Conservation (phyloP, 2,113 vertebrate genomes). For the Leucoraja erinaceus region DNA sequence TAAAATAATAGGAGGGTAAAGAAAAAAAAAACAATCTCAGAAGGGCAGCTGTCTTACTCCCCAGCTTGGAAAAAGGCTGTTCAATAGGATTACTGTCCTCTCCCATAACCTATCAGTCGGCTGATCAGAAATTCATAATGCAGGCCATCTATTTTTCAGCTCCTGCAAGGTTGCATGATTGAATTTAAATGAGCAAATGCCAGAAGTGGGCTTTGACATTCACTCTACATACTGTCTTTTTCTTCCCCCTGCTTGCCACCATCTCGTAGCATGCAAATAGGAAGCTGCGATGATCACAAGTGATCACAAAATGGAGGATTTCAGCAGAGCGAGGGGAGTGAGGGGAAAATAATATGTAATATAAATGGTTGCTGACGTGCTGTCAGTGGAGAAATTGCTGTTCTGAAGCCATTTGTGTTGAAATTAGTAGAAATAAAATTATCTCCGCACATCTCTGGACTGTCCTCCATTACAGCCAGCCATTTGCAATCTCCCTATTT, state of each 20-base stretch:
- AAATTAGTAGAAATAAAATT: constrained; percentile 36
- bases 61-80: constrained; percentile 58
- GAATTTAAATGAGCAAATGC: constrained; percentile 82
- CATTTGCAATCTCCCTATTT: constrained; percentile 34
- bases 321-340: constrained; percentile 42
- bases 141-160: constrained; percentile 63
- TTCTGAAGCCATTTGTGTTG: constrained; percentile 11
- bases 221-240: constrained; percentile 51
- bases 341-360: constrained; percentile 46
- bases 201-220: constrained; percentile 59
- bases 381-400: constrained; percentile 42
- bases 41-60: constrained; percentile 61
- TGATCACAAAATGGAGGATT: constrained; percentile 55
- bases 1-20: constrained; percentile 53
- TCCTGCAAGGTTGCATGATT: constrained; percentile 60
- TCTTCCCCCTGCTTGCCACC: constrained; percentile 48
- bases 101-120: constrained; percentile 64
- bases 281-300: constrained; percentile 47
- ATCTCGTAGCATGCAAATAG: constrained; percentile 47
- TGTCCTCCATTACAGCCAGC: constrained; percentile 28
- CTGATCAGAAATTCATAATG: constrained; percentile 74
- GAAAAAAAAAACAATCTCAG: constrained; percentile 48
- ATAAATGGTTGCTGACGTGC: constrained; percentile 48
- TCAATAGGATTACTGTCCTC: constrained; percentile 63
- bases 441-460: constrained; percentile 25